Conservation (phyloP, 1,140 invertebrate species). For the Drosophila nikananu region DNA sequence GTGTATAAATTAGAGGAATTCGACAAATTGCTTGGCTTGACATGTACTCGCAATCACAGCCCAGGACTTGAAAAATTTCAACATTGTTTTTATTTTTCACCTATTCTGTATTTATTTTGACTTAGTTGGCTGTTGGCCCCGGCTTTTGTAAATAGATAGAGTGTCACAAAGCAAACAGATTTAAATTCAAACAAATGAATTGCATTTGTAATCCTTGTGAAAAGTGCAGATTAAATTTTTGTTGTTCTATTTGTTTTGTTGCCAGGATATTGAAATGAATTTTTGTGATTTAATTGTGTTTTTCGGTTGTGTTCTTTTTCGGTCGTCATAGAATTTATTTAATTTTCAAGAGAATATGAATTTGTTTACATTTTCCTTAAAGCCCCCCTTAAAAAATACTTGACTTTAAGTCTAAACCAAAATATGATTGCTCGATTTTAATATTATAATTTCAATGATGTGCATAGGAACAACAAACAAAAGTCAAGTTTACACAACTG, state of each 20-base stretch:
- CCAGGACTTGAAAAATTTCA: constrained; percentile 19
- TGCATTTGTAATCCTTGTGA: constrained; percentile 38
- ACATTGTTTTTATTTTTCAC: constrained; percentile 27
- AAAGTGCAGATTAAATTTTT: constrained; percentile 33
- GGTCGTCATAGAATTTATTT: neutral
- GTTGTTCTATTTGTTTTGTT: constrained; percentile 11
- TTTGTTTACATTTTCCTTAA: neutral
- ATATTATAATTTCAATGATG: constrained; percentile 40
- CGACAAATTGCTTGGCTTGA: constrained; percentile 39
- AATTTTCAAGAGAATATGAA: neutral
- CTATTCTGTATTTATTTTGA: constrained; percentile 26
- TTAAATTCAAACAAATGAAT: constrained; percentile 47
- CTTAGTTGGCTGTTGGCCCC: constrained; percentile 3
- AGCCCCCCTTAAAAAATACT: neutral
- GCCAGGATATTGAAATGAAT: constrained; percentile 16
- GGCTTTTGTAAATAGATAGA: constrained; percentile 44
- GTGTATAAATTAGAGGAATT: constrained; percentile 58
- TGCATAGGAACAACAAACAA: constrained; percentile 24
- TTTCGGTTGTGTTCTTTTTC: neutral
- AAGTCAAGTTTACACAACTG: constrained; percentile 33
- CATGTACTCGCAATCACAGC: constrained; percentile 34
- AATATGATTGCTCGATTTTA: constrained; percentile 2
- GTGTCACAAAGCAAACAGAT: constrained; percentile 46
- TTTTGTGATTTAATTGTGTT: constrained; percentile 21
- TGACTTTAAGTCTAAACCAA: neutral